Conservation (phyloP, 2,888 invertebrate genomes). For the Elmis aenea region DNA sequence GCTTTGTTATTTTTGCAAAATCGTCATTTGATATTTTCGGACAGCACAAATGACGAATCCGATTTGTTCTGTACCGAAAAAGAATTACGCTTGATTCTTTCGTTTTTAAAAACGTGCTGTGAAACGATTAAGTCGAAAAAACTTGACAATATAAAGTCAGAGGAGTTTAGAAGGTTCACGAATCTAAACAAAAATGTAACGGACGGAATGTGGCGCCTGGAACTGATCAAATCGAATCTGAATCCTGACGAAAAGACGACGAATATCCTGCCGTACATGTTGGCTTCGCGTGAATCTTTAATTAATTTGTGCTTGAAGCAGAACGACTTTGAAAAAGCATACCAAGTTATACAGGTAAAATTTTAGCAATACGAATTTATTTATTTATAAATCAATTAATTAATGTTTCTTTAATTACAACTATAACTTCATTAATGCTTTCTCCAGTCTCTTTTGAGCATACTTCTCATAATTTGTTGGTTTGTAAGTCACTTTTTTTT, state of each 20-base stretch:
- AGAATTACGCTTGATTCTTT: slow-evolving; percentile 55
- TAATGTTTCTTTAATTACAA: slow-evolving; percentile 10
- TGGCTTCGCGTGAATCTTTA: slow-evolving; percentile 69
- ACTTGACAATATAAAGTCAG: slow-evolving; percentile 39
- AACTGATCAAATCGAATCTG: slow-evolving; percentile 52
- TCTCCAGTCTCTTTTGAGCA: slow-evolving; percentile 53
- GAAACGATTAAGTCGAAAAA: slow-evolving; percentile 48
- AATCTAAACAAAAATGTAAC: slow-evolving; percentile 52
- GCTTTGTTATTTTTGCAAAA: slow-evolving; percentile 62
- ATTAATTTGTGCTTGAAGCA: slow-evolving; percentile 72
- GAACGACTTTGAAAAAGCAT: slow-evolving; percentile 67
- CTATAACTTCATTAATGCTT: slow-evolving; percentile 52
- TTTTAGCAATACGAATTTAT: slow-evolving; percentile 30
- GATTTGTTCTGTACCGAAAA: slow-evolving; percentile 57
- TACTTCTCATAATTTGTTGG: slow-evolving; percentile 55
- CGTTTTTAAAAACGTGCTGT: slow-evolving; percentile 53
- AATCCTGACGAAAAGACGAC: slow-evolving; percentile 49
- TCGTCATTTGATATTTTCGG: slow-evolving; percentile 52
- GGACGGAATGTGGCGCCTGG: slow-evolving; percentile 69
- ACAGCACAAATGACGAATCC: slow-evolving; percentile 25
- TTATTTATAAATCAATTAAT: slow-evolving; percentile 4
- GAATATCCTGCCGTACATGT: slow-evolving; percentile 62
- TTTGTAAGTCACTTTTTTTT: slow-evolving; percentile 47
- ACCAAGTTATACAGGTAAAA: slow-evolving; percentile 78
- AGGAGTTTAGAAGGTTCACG: slow-evolving; percentile 32